Base-by-base conservation (phyloP, 2,797 vertebrate species). In the Furcifer pardalis region DNA sequence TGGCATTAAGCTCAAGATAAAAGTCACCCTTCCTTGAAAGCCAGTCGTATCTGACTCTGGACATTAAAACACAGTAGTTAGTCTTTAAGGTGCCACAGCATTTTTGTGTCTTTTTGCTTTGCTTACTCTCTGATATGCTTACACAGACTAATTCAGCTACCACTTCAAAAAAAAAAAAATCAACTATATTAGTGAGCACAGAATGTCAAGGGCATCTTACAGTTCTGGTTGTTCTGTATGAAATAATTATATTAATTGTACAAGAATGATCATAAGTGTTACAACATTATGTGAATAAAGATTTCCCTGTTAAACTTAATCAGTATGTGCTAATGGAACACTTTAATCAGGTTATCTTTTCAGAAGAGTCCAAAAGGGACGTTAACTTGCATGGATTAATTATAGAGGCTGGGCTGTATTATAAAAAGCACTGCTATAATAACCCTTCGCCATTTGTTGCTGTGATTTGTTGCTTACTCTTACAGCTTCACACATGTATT, bases 401-500 rank as follows among this genome's bases (percentile, higher is more conserved):
- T 86, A 89, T 30, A 78, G 90, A 90, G 89, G 87, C 89, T 91
- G 89, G 88, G 25, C 89, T 87, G 63, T 84, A 86, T 90, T 91
- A 79, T 93, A 76, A 44, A 84, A 89, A 85, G 88, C 89, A 86
- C 86, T 91, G 86, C 84, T 83, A 82, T 90, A 92, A 88, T 90
- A 90, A 90, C 85, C 82, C 0, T 0, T 77, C 84, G 86, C 84
- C 85, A 80, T 92, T 87, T 87, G 77, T 74, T 84, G 90, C 91
- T 86, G 85, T 93, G 90, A 91, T 91, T 93, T 94, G 91, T 90
- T 94, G 90, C 89, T 92, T 91, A 72, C 84, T 74, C 59, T 0
- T 88, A 40, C 0, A 89, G 73, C 84, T 92, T 92, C 91, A 93
- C 92, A 93, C 88, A 86, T 93, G 91, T 92, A 92, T 93, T 93